A percentile compares a stretch with the other conserved stretches of the same genome.
Evolutionary conservation across 2,888 invertebrate species (phyloP).

Genomic region (Erannis defoliaria): DNA sequence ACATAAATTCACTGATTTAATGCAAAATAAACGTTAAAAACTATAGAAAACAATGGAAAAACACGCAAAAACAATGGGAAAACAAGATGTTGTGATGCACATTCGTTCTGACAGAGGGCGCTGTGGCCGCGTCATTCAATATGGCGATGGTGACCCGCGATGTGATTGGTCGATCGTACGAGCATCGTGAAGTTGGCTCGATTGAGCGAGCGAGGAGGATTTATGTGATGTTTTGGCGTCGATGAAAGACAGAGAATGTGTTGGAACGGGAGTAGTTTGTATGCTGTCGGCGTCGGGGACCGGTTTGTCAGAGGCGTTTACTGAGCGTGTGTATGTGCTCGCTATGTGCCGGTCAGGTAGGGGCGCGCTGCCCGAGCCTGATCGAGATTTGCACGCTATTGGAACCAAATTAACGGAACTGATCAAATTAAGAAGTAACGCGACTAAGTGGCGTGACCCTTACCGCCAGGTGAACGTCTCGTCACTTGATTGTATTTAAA

Average conservation of each 20-base stretch:
- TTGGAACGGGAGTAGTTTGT: constrained; percentile 80
- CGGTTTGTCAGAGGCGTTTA: constrained; percentile 84
- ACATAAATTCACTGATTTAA: constrained; percentile 62
- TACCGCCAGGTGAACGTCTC: no score
- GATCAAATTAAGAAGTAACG: no score
- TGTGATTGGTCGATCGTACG: constrained; percentile 69
- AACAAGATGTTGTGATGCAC: constrained; percentile 67
- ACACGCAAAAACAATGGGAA: constrained; percentile 73
- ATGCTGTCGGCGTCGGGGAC: constrained; percentile 76
- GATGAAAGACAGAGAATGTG: constrained; percentile 83
- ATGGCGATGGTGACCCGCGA: constrained; percentile 77
- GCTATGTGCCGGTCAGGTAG: constrained; percentile 78
- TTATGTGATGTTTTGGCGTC: constrained; percentile 82
- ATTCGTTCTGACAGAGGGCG: constrained; percentile 76
- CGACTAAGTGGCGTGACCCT: no score
- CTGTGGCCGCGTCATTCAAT: constrained; percentile 73
- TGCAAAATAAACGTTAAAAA: constrained; percentile 53
- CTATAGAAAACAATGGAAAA: constrained; percentile 65
- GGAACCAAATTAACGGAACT: no score
- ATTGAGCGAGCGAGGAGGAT: constrained; percentile 78
- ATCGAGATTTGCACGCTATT: constrained; percentile 3
- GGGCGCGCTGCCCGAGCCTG: constrained; percentile 16
- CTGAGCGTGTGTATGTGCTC: constrained; percentile 74
- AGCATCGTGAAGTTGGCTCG: constrained; percentile 76
- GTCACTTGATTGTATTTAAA: no score